Percentiles rank a stretch among this genome's conserved stretches.
These are phyloP conservation scores for Sporophila hypoxantha DNA, from an alignment of 2,113 vertebrate species.

Conservation along the genomic window DNA sequence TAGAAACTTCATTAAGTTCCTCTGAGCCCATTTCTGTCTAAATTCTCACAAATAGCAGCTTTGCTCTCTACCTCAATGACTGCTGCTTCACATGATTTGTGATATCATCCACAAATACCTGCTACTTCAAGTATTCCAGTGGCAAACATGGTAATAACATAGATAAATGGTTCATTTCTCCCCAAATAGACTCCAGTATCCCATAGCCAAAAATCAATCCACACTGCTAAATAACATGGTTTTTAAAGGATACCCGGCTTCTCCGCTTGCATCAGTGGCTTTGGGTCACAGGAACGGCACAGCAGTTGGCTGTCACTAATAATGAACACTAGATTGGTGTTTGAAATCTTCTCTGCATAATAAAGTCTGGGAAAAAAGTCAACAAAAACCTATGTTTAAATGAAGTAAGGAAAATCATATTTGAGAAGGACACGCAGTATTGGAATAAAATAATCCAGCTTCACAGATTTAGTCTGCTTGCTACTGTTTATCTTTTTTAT, in stretches of 20 bases:
- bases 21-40: background rate
- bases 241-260: conserved; percentile 94
- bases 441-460: background rate
- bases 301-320: conserved; percentile 91
- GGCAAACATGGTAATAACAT: background rate
- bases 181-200: background rate
- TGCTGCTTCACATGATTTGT: background rate
- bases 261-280: conserved; percentile 88
- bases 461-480: background rate
- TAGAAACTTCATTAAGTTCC: background rate
- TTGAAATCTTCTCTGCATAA: conserved; percentile 90
- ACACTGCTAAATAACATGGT: background rate
- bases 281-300: conserved; percentile 88
- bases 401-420: background rate
- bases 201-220: conserved; percentile 21
- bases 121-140: background rate
- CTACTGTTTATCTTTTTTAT: background rate
- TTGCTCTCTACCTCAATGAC: background rate
- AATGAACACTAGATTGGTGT: conserved; percentile 94
- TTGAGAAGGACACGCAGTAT: background rate
- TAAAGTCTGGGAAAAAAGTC: conserved; percentile 69
- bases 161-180: background rate
- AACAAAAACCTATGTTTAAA: background rate
- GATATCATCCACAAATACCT: background rate
- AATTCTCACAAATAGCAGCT: background rate